A percentile compares a stretch with the other conserved stretches of the same genome.
Evolutionary conservation across 2,797 vertebrate genomes (phyloP).

Genomic region (Halcyon chelicuti): DNA sequence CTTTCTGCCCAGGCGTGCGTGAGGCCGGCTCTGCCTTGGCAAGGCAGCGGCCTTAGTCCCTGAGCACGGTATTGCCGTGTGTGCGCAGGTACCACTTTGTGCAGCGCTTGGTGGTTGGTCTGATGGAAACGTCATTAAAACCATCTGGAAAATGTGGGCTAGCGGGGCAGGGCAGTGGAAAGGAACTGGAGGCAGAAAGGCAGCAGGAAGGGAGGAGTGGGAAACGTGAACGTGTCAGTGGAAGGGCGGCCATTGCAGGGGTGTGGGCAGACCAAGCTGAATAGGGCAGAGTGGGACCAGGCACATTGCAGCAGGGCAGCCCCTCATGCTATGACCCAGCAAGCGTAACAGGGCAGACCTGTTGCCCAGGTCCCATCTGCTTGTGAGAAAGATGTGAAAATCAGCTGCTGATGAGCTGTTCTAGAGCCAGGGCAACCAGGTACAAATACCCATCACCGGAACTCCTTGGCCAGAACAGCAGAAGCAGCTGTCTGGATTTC

Average conservation of each 20-base stretch:
- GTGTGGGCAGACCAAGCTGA: background rate
- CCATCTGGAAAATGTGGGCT: background rate
- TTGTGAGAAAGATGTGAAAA: background rate
- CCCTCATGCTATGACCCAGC: background rate
- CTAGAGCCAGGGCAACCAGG: background rate
- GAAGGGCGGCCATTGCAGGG: rapidly evolving
- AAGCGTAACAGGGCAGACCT: background rate
- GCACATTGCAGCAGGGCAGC: background rate
- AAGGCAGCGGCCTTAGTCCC: background rate
- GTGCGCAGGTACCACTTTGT: rapidly evolving
- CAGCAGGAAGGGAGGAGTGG: background rate
- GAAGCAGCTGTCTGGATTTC: background rate
- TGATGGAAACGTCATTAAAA: background rate
- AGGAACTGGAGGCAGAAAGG: background rate
- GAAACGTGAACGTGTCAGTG: background rate
- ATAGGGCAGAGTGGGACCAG: background rate
- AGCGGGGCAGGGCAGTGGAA: background rate
- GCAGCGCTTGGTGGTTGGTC: background rate
- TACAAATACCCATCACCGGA: background rate
- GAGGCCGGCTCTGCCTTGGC: background rate
- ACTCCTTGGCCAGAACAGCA: background rate
- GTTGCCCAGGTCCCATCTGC: background rate
- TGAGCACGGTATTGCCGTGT: rapidly evolving
- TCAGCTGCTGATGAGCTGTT: background rate
- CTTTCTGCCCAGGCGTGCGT: background rate